A percentile compares a stretch with the other conserved stretches of the same genome.
phyloP scores from a whole-genome alignment of 2,113 vertebrate species.

The Ceuthmochares aereus region DNA sequence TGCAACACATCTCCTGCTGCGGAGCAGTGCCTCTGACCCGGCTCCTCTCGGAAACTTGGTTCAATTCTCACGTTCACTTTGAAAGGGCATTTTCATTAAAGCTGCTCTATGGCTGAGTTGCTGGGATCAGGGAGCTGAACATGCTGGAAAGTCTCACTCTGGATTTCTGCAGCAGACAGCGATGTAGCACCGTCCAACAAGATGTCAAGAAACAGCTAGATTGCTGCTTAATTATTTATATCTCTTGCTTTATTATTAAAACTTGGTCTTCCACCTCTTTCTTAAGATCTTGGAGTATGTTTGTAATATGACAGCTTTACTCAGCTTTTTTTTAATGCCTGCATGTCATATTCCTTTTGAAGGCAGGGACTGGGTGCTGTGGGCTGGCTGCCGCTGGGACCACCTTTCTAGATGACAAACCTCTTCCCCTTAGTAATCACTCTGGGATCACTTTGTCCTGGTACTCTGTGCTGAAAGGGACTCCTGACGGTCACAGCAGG shows the following conservation, averaged over 20 bases:
- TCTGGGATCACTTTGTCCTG: not conserved
- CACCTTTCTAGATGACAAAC: not conserved
- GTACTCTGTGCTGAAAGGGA: not conserved
- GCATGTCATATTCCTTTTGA: not conserved
- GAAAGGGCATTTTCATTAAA: constrained; percentile 1
- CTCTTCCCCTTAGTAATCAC: not conserved
- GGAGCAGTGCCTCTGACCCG: not conserved
- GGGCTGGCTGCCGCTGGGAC: not conserved
- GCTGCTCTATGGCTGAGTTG: not conserved
- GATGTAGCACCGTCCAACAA: not conserved
- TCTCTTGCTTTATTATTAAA: not conserved
- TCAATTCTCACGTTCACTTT: not conserved
- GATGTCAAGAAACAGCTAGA: not conserved
- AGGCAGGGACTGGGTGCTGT: not conserved
- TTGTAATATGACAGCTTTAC: not conserved
- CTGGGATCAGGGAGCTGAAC: not conserved
- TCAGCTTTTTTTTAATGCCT: not conserved
- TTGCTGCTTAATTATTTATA: not conserved
- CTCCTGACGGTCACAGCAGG: not conserved
- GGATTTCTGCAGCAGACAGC: not conserved
- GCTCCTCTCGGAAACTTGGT: not conserved
- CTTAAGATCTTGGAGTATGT: not conserved
- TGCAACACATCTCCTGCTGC: not conserved
- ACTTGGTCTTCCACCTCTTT: not conserved
- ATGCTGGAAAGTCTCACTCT: not conserved